These are phyloP conservation scores for Heliconius nattereri DNA, from an alignment of 1,140 invertebrate species.

Conservation along the genomic window DNA sequence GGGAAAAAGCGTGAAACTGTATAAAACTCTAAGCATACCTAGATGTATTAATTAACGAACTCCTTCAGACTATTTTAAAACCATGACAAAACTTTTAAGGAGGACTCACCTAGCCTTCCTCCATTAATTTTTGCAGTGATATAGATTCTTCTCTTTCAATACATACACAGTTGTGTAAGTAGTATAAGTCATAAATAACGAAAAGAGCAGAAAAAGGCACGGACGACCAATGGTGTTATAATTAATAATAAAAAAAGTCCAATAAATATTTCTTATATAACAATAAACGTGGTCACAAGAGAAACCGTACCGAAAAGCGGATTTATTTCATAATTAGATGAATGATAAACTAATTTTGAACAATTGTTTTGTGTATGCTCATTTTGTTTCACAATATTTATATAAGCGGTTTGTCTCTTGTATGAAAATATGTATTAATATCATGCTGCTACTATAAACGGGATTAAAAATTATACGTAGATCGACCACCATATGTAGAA, in stretches of 20 bases:
- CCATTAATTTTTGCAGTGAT: too few relatives aligned
- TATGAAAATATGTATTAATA: neutral
- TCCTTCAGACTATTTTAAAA: too few relatives aligned
- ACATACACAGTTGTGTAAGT: too few relatives aligned
- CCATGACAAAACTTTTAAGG: too few relatives aligned
- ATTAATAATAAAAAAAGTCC: too few relatives aligned
- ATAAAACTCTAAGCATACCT: neutral
- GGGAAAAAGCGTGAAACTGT: neutral
- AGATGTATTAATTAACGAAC: too few relatives aligned
- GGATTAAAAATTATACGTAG: too few relatives aligned
- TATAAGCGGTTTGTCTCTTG: constrained; percentile 7
- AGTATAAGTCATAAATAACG: too few relatives aligned
- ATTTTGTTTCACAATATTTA: constrained; percentile 16
- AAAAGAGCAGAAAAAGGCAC: too few relatives aligned
- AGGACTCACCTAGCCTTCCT: too few relatives aligned
- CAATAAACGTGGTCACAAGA: constrained; percentile 16
- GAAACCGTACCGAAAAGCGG: constrained; percentile 23
- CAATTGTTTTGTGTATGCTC: constrained; percentile 27
- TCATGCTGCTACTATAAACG: neutral
- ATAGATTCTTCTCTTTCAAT: too few relatives aligned
- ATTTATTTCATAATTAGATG: constrained; percentile 38
- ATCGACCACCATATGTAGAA: too few relatives aligned
- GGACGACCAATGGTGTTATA: neutral
- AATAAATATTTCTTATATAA: neutral
- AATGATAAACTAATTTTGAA: constrained; percentile 32